These are phyloP conservation scores for Dolomedes plantarius DNA, from an alignment of 2,888 invertebrate genomes.

Conservation along the genomic window DNA sequence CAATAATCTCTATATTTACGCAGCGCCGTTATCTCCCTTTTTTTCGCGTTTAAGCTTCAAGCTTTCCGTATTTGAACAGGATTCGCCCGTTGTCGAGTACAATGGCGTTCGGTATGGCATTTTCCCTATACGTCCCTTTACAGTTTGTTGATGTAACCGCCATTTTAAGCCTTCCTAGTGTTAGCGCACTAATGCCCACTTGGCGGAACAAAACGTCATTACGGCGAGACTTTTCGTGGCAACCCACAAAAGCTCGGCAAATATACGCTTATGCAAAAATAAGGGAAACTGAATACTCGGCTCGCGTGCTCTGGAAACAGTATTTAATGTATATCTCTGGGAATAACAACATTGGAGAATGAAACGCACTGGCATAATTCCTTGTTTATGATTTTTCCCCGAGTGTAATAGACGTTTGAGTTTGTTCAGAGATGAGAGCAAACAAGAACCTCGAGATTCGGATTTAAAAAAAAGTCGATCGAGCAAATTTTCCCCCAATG, in stretches of 20 bases:
- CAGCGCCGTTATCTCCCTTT: not conserved
- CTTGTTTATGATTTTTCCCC: no score
- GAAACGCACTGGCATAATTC: no score
- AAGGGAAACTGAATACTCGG: not conserved
- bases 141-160: not conserved
- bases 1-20: not conserved
- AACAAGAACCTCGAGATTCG: no score
- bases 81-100: not conserved
- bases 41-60: not conserved
- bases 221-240: not conserved
- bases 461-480: no score
- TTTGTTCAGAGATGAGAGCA: no score
- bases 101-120: not conserved
- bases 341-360: no score
- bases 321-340: not conserved
- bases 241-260: not conserved
- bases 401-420: no score
- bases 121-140: not conserved
- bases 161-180: not conserved
- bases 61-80: conserved; percentile 8
- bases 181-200: not conserved
- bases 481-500: no score
- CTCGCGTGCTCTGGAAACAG: not conserved
- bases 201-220: conserved; percentile 4
- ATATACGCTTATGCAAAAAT: not conserved